Evolutionary conservation across 2,113 vertebrate species (phyloP).

Genomic region (Pteronura brasiliensis): DNA sequence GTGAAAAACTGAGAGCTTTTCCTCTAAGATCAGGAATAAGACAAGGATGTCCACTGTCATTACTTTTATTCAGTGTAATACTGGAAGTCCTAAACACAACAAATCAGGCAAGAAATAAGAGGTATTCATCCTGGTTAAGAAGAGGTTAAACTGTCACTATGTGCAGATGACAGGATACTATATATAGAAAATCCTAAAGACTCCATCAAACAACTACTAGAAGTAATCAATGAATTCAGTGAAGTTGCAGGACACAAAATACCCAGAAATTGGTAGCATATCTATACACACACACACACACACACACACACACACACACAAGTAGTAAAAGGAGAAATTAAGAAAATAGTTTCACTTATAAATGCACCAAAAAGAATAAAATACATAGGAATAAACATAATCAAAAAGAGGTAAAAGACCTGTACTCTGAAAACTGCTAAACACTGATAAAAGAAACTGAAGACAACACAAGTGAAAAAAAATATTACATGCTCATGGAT

Average conservation of each 20-base stretch:
- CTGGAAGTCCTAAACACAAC: neutral
- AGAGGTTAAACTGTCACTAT: neutral
- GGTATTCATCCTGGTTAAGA: neutral
- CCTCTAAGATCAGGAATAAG: neutral
- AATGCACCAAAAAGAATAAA: neutral
- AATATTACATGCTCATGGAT: neutral
- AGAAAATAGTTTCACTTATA: neutral
- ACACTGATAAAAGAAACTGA: neutral
- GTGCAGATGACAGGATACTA: neutral
- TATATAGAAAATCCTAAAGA: neutral
- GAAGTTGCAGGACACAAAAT: neutral
- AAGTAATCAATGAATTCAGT: neutral
- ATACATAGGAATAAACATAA: neutral
- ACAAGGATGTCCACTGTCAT: neutral
- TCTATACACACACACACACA: neutral
- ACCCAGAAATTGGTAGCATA: neutral
- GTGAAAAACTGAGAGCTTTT: neutral
- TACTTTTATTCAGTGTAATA: neutral
- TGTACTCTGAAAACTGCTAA: neutral
- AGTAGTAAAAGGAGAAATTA: neutral
- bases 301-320: too few relatives aligned
- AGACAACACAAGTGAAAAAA: neutral
- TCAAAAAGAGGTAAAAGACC: neutral
- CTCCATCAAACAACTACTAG: neutral
- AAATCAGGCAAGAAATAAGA: neutral